Percentiles rank a stretch among this genome's conserved stretches.
Evolutionary conservation across 2,888 invertebrate species (phyloP).

Genomic region (Beris chalybata): DNA sequence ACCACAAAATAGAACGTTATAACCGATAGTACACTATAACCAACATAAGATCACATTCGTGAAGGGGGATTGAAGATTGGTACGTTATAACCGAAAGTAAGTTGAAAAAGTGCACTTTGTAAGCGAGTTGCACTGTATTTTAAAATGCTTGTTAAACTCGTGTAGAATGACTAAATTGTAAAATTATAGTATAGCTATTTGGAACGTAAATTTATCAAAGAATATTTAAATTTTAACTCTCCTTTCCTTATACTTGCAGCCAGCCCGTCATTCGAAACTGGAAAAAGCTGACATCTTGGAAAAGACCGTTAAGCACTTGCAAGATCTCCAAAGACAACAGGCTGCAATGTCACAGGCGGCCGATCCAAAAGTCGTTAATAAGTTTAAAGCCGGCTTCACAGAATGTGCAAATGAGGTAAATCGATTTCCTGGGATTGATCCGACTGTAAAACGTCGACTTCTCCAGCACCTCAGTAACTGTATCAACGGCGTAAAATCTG

Average conservation of each 20-base stretch:
- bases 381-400: conserved; percentile 84
- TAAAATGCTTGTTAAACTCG: background rate
- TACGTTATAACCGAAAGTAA: no score
- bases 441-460: conserved; percentile 71
- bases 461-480: conserved; percentile 77
- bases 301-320: conserved; percentile 91
- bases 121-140: no score
- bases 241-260: conserved; percentile 63
- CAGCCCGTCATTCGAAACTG: conserved; percentile 88
- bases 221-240: conserved; percentile 4
- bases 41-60: no score
- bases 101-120: no score
- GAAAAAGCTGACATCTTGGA: conserved; percentile 96
- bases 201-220: background rate
- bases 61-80: no score
- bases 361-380: conserved; percentile 80
- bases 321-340: conserved; percentile 86
- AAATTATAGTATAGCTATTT: background rate
- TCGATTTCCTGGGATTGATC: conserved; percentile 73
- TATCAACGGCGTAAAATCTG: conserved; percentile 57
- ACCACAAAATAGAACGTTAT: no score
- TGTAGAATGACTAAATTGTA: background rate
- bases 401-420: conserved; percentile 86
- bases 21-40: no score
- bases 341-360: conserved; percentile 78